Percentiles rank a stretch among this genome's conserved stretches.
These are phyloP conservation scores for Merops nubicus DNA, from an alignment of 2,113 vertebrate species.

Conservation along the genomic window DNA sequence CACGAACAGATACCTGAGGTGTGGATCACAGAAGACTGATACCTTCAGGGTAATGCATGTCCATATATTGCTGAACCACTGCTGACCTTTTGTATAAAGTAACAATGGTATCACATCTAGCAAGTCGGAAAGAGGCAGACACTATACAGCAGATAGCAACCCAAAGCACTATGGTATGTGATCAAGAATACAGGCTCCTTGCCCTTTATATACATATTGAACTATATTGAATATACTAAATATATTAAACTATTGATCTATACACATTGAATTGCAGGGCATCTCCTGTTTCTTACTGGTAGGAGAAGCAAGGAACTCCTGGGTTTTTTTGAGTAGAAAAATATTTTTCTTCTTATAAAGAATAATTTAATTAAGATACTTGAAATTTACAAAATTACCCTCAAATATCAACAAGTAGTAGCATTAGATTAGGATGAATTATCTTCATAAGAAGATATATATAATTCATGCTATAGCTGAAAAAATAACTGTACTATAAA, in stretches of 20 bases:
- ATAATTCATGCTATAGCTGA: neutral
- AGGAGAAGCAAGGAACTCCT: neutral
- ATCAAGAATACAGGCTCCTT: neutral
- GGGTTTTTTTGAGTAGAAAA: neutral
- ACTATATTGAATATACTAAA: no score
- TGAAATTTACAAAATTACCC: neutral
- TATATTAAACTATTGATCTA: no score
- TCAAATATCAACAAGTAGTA: neutral
- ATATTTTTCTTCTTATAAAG: neutral
- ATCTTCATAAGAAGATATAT: neutral
- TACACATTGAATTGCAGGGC: neutral
- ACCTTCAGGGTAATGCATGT: neutral
- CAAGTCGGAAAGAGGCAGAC: neutral
- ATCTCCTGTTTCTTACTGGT: neutral
- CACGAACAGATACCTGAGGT: rapidly evolving
- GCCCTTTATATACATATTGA: neutral
- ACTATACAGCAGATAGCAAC: neutral
- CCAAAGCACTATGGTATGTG: neutral
- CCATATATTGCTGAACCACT: neutral
- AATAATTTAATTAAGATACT: neutral
- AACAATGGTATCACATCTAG: neutral
- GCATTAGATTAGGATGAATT: neutral
- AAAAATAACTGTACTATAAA: neutral
- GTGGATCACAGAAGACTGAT: rapidly evolving
- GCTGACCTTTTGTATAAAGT: neutral